Evolutionary conservation across 2,797 vertebrate genomes (phyloP).

Genomic region (Myripristis murdjan): DNA sequence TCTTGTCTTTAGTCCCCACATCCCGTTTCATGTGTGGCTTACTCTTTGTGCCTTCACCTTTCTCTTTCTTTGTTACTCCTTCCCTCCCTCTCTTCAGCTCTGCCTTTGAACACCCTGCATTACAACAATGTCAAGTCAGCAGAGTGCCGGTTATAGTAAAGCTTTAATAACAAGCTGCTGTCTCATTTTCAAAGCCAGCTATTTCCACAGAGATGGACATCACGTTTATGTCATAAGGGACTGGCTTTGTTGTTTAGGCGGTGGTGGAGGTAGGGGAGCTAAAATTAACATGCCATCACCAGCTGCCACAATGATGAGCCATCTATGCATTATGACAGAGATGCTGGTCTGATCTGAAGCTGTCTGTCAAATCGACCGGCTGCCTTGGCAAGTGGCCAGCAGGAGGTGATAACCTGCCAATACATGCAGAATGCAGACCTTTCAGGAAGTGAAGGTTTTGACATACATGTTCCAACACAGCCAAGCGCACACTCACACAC

Average conservation of each 20-base stretch:
- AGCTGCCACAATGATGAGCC: slow-evolving; percentile 38
- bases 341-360: slow-evolving; percentile 21
- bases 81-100: slow-evolving; percentile 24
- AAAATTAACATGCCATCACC: slow-evolving; percentile 58
- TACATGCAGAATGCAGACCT: slow-evolving; percentile 5
- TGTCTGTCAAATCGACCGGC: slow-evolving; percentile 40
- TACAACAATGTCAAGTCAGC: slow-evolving; percentile 63
- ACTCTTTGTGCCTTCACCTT: slow-evolving; percentile 24
- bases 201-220: slow-evolving; percentile 71
- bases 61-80: slow-evolving; percentile 27
- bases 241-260: slow-evolving; percentile 57
- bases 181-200: slow-evolving; percentile 68
- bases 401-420: slow-evolving; percentile 39
- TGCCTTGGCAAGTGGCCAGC: slow-evolving; percentile 13
- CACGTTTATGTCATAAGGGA: slow-evolving; percentile 67
- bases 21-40: slow-evolving; percentile 11
- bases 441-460: slow-evolving; percentile 19
- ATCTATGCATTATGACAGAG: slow-evolving; percentile 39
- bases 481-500: background rate
- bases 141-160: slow-evolving; percentile 66
- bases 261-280: slow-evolving; percentile 13
- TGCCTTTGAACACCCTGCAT: slow-evolving; percentile 59
- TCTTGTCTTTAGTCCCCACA: background rate
- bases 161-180: slow-evolving; percentile 74
- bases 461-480: slow-evolving; percentile 18